Evolutionary conservation across 2,797 vertebrate genomes (phyloP).

Genomic region (Lemur catta): DNA sequence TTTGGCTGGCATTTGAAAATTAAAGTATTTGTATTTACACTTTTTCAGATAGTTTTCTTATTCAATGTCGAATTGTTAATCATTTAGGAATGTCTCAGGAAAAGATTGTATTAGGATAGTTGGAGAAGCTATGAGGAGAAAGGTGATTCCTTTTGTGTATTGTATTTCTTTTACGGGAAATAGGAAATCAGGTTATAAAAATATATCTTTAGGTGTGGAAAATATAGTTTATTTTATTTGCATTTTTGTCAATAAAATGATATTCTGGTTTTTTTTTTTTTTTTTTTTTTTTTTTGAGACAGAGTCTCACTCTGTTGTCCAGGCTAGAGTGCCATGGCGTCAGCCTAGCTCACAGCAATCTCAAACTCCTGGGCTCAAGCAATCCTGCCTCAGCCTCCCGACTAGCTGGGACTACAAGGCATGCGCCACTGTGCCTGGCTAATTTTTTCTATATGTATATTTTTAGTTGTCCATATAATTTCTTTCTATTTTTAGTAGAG

Average conservation of each 20-base stretch:
- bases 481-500: too few relatives aligned
- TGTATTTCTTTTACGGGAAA: conserved; percentile 11
- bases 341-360: too few relatives aligned
- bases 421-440: too few relatives aligned
- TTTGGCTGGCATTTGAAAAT: conserved; percentile 35
- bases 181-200: conserved; percentile 7
- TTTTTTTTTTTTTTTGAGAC: not conserved
- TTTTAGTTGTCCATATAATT: too few relatives aligned
- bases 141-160: not conserved
- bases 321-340: too few relatives aligned
- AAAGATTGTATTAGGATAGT: not conserved
- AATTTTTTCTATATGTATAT: too few relatives aligned
- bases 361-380: too few relatives aligned
- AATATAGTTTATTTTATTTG: conserved; percentile 42
- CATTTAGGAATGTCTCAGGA: conserved; percentile 20
- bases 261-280: not conserved
- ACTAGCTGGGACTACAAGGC: too few relatives aligned
- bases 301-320: too few relatives aligned
- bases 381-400: too few relatives aligned
- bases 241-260: not conserved
- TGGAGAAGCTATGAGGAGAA: not conserved
- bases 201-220: conserved; percentile 17
- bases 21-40: not conserved
- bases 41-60: conserved; percentile 36
- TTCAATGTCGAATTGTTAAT: conserved; percentile 39